Evolutionary conservation across 1,140 invertebrate genomes (phyloP).

Genomic region (Neocloeon triangulifer): DNA sequence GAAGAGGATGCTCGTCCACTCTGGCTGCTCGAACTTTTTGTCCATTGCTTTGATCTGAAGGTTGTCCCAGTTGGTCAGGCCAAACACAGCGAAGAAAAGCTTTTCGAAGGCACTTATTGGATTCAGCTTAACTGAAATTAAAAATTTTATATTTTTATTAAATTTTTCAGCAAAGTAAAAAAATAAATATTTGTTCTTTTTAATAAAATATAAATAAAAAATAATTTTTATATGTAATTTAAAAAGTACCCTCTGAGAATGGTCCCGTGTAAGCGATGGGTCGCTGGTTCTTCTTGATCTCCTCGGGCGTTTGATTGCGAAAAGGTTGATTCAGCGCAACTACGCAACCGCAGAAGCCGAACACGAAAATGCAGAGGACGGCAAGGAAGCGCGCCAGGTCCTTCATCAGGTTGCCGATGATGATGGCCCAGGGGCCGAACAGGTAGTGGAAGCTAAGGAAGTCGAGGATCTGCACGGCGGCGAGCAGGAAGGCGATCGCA

Average conservation of each 20-base stretch:
- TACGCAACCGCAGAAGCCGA: conserved; percentile 95
- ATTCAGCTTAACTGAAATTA: conserved; percentile 55
- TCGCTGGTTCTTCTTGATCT: conserved; percentile 13
- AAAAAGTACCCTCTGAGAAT: conserved; percentile 13
- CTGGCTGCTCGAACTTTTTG: conserved; percentile 34
- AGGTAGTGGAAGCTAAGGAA: conserved; percentile 95
- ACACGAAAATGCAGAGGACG: conserved; percentile 90
- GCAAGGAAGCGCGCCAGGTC: conserved; percentile 88
- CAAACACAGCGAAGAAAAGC: conserved; percentile 95
- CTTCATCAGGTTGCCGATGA: conserved; percentile 72
- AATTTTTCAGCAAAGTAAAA: background rate
- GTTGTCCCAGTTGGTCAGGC: conserved; percentile 74
- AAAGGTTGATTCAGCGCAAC: conserved; percentile 89
- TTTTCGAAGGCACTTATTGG: conserved; percentile 83
- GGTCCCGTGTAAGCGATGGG: conserved; percentile 10
- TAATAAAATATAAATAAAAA: conserved; percentile 10
- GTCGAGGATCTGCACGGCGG: conserved; percentile 92
- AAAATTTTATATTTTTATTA: background rate
- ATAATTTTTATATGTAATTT: conserved; percentile 12
- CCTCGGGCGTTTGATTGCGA: conserved; percentile 19
- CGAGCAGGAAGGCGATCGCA: conserved; percentile 77
- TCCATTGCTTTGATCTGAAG: conserved; percentile 39
- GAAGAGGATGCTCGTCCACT: conserved; percentile 58
- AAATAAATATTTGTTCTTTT: background rate
- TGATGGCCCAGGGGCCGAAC: conserved; percentile 94